Evolutionary conservation across 1,140 invertebrate species (phyloP).

Genomic region (Telenomus remus): DNA sequence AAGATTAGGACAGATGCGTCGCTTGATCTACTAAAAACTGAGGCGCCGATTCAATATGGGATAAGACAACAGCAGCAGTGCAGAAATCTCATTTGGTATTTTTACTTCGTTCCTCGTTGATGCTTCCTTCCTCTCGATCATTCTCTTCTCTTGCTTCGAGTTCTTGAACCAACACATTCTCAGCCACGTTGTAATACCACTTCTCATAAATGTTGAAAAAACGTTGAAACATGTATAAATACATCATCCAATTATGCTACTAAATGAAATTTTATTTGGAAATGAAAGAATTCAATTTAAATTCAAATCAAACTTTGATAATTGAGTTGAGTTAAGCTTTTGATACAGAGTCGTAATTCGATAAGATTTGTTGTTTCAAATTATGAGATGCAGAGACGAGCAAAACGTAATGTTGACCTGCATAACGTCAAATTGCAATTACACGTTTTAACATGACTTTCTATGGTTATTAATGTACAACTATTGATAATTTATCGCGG

Average conservation of each 20-base stretch:
- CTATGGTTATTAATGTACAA: slow-evolving; percentile 20
- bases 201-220: slow-evolving; percentile 57
- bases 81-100: slow-evolving; percentile 40
- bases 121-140: slow-evolving; percentile 66
- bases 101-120: slow-evolving; percentile 47
- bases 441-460: too few species aligned
- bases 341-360: too few species aligned
- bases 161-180: slow-evolving; percentile 66
- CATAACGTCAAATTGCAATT: too few species aligned
- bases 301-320: too few species aligned
- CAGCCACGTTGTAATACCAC: slow-evolving; percentile 63
- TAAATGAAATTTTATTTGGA: too few species aligned
- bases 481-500: slow-evolving; percentile 26
- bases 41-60: slow-evolving; percentile 38
- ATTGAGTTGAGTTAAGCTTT: too few species aligned
- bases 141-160: slow-evolving; percentile 45
- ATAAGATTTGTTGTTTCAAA: too few species aligned
- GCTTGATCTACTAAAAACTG: slow-evolving; percentile 35
- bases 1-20: slow-evolving; percentile 42
- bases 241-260: too few species aligned
- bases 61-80: slow-evolving; percentile 42
- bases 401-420: too few species aligned
- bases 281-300: too few species aligned
- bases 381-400: too few species aligned
- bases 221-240: neutral